These are phyloP conservation scores for Drosophila tani DNA, from an alignment of 1,140 invertebrate genomes.

Conservation along the genomic window DNA sequence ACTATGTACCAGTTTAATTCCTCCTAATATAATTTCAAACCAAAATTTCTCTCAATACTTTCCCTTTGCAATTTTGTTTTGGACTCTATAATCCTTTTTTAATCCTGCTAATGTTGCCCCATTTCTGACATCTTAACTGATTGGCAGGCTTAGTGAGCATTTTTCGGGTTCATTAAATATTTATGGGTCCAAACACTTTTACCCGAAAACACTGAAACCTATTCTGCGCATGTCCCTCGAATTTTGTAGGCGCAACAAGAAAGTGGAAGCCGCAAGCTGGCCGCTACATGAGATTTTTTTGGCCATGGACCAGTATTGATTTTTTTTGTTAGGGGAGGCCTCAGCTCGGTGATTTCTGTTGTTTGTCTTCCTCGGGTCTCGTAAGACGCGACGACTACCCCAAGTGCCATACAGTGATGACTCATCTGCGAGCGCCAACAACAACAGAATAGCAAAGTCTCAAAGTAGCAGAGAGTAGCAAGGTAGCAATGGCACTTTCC, in stretches of 20 bases:
- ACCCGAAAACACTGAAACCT: background rate
- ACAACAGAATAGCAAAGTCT: background rate
- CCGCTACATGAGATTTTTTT: constrained; percentile 6
- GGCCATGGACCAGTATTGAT: constrained; percentile 52
- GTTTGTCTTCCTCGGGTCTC: background rate
- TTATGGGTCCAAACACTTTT: constrained; percentile 42
- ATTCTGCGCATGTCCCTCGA: constrained; percentile 33
- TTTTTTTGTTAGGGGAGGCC: constrained; percentile 15
- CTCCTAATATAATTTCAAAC: background rate
- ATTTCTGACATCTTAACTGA: constrained; percentile 35
- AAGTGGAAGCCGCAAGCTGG: constrained; percentile 20
- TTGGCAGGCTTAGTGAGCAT: constrained; percentile 14
- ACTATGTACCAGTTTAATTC: background rate
- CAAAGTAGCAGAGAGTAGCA: background rate
- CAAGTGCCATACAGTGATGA: constrained; percentile 28
- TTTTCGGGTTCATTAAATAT: constrained; percentile 31
- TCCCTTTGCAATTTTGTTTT: constrained; percentile 4
- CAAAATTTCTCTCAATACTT: background rate
- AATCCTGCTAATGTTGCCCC: constrained; percentile 22
- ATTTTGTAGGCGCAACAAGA: constrained; percentile 49
- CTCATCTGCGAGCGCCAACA: constrained; percentile 38
- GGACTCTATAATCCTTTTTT: background rate
- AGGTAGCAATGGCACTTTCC: constrained; percentile 56
- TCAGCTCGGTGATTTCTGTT: background rate
- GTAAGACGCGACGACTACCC: constrained; percentile 1